Conservation (phyloP, 2,888 invertebrate genomes). For the Euproctis similis region DNA sequence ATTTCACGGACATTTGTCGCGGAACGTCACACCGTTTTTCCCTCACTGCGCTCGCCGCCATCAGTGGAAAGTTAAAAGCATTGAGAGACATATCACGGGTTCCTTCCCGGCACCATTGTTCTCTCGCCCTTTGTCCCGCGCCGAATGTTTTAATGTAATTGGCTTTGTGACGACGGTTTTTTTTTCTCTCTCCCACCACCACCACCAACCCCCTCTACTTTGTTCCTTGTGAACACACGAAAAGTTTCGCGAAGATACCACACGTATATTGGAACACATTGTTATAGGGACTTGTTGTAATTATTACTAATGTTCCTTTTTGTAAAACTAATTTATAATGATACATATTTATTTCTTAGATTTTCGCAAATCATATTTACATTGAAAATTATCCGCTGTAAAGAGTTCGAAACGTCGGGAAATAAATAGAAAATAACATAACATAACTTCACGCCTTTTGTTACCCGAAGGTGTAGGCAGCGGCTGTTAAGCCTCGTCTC, state of each 20-base stretch:
- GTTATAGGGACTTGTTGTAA: constrained; percentile 23
- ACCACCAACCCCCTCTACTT: too few relatives aligned
- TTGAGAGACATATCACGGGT: constrained; percentile 74
- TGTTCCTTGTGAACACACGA: constrained; percentile 26
- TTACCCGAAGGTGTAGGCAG: too few relatives aligned
- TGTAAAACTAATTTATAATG: too few relatives aligned
- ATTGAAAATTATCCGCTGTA: too few relatives aligned
- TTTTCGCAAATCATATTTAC: too few relatives aligned
- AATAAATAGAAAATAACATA: too few relatives aligned
- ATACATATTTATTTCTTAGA: too few relatives aligned
- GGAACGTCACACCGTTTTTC: constrained; percentile 70
- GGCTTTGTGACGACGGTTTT: constrained; percentile 65
- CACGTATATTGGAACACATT: too few relatives aligned
- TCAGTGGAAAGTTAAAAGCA: constrained; percentile 75
- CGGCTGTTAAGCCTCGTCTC: too few relatives aligned
- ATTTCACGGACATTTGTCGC: constrained; percentile 67
- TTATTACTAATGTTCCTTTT: too few relatives aligned
- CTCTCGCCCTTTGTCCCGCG: constrained; percentile 67
- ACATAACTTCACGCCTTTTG: too few relatives aligned
- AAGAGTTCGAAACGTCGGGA: too few relatives aligned
- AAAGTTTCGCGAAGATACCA: constrained; percentile 34
- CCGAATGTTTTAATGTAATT: constrained; percentile 76
- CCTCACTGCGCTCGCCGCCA: constrained; percentile 55
- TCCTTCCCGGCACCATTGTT: constrained; percentile 67
- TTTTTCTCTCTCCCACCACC: constrained; percentile 43